These are phyloP conservation scores for Boulengeromyrus knoepffleri DNA, from an alignment of 2,113 vertebrate genomes.

Conservation along the genomic window DNA sequence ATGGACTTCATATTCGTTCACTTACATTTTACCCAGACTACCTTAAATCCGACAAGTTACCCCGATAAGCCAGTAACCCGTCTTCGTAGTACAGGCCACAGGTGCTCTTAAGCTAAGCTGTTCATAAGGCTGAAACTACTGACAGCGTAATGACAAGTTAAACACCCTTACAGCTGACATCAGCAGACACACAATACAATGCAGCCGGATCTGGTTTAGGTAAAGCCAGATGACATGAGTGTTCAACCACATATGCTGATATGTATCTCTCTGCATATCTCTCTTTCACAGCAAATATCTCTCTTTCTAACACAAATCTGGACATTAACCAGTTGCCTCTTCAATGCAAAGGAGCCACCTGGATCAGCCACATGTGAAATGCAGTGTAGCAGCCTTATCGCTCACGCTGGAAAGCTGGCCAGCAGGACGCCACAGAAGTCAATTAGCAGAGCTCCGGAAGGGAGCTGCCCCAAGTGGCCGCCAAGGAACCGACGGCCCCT, in stretches of 20 bases:
- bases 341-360: neutral
- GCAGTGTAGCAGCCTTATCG: neutral
- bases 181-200: neutral
- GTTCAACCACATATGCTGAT: neutral
- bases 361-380: neutral
- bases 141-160: neutral
- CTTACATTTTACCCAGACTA: too few relatives aligned
- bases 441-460: neutral
- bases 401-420: neutral
- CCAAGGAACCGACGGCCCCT: neutral
- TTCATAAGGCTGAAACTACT: neutral
- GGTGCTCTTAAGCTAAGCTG: neutral
- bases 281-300: too few relatives aligned
- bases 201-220: neutral
- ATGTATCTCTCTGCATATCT: neutral
- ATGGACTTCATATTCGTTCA: too few relatives aligned
- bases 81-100: neutral
- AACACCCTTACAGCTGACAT: neutral
- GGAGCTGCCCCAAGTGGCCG: neutral
- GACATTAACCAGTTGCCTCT: neutral
- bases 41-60: too few relatives aligned
- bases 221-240: neutral
- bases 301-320: neutral
- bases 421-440: neutral
- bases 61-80: too few relatives aligned